Evolutionary conservation across 1,140 invertebrate species (phyloP).

Genomic region (Onthophagus taurus): DNA sequence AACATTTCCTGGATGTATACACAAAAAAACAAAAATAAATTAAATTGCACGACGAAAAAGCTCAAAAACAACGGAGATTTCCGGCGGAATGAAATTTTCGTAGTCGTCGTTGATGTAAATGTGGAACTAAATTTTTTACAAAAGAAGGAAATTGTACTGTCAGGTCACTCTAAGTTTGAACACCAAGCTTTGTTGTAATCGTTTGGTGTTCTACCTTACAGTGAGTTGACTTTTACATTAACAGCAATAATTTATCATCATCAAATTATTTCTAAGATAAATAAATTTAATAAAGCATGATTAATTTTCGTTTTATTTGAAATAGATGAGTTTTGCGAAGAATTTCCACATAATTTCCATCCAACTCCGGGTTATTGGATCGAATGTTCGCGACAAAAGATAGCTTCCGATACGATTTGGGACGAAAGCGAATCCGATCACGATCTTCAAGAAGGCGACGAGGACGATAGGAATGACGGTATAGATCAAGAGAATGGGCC

Average conservation of each 20-base stretch:
- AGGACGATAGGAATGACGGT: slow-evolving; percentile 31
- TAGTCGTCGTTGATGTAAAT: too few relatives aligned
- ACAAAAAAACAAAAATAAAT: too few relatives aligned
- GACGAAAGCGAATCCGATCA: slow-evolving; percentile 78
- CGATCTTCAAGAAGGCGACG: slow-evolving; percentile 53
- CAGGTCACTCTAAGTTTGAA: slow-evolving; percentile 77
- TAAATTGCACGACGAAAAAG: too few relatives aligned
- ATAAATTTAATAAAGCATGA: not conserved
- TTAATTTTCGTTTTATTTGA: too few relatives aligned
- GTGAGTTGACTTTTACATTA: slow-evolving; percentile 62
- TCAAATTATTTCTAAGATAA: too few relatives aligned
- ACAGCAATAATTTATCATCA: too few relatives aligned
- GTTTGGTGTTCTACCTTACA: slow-evolving; percentile 88
- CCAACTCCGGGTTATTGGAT: slow-evolving; percentile 92
- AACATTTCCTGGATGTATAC: too few relatives aligned
- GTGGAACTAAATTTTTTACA: too few relatives aligned
- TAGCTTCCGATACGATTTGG: slow-evolving; percentile 72
- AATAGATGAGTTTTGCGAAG: slow-evolving; percentile 85
- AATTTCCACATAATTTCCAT: slow-evolving; percentile 83
- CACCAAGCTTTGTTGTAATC: slow-evolving; percentile 66
- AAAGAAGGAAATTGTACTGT: too few relatives aligned
- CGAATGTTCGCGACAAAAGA: slow-evolving; percentile 84
- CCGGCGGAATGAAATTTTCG: too few relatives aligned
- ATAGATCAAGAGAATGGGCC: slow-evolving; percentile 30
- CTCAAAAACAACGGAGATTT: too few relatives aligned